Conservation (phyloP, 2,113 vertebrate genomes). For the Dolichotis patagonum region DNA sequence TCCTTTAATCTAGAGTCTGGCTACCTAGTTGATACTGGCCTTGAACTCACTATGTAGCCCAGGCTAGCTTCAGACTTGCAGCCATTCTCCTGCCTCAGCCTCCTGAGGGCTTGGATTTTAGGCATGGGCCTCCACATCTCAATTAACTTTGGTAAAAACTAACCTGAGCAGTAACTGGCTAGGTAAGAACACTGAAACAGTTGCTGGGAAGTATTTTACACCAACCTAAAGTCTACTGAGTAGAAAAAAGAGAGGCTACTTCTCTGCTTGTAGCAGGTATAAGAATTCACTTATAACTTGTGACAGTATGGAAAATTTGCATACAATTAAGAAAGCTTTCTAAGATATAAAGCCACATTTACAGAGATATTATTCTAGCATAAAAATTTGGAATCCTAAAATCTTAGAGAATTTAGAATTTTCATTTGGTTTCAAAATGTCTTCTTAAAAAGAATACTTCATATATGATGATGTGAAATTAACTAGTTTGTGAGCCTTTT, state of each 20-base stretch:
- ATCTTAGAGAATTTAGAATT: slow-evolving; percentile 51
- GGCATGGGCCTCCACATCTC: background rate
- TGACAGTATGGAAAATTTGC: slow-evolving; percentile 59
- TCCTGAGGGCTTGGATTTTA: background rate
- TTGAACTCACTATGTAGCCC: background rate
- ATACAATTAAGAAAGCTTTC: slow-evolving; percentile 30
- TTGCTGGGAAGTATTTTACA: background rate
- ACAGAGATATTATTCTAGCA: background rate
- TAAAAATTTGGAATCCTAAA: slow-evolving; percentile 42
- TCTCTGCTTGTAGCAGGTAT: background rate
- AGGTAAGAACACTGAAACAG: background rate
- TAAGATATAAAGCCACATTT: background rate
- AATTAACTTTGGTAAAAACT: background rate
- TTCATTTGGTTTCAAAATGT: slow-evolving; percentile 45
- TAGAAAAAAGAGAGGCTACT: background rate
- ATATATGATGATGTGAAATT: slow-evolving; percentile 39
- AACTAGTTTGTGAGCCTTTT: background rate
- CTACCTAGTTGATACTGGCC: background rate
- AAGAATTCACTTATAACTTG: slow-evolving; percentile 59
- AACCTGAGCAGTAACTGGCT: background rate
- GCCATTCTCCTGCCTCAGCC: background rate
- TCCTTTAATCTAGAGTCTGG: background rate
- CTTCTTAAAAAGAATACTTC: slow-evolving; percentile 62
- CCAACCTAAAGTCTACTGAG: background rate
- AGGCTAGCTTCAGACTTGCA: background rate